Base-by-base conservation (phyloP, 2,888 invertebrate species). In the Nomada fucata region DNA sequence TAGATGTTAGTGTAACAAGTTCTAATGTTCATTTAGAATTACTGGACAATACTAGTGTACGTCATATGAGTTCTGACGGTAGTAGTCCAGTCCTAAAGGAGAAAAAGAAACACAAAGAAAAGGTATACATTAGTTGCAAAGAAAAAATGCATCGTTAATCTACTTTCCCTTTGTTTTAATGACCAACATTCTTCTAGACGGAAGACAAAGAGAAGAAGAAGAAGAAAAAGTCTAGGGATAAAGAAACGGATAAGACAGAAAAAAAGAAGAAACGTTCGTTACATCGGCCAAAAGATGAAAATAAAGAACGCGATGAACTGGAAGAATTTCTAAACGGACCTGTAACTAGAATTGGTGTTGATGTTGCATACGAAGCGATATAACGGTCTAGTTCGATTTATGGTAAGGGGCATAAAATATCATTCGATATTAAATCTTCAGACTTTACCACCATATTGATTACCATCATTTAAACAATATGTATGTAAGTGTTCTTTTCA, bases 261-360 rank as follows among this genome's bases (percentile, higher is more conserved):
- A 94, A 92, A 88, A 94, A 93, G 88, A 94, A 94, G 82, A 94
- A 94, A 83, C 92, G 94, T 50, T 92, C 93, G 9, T 81, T 87
- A 18, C 90, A 90, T 78, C 93, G 94, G 23, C 94, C 94, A 5
- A 92, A 93, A 85, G 94, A 94, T 74, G 94, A 94, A 88, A 94
- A 94, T 36, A 93, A 93, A 61, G 93, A 94, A 59, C 93, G 94
- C 20, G 95, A 95, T 85, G 96, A 96, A 89, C 91, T 96, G 52
- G 96, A 96, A 88, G 95, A 96, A 88, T 96, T 96, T 92, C 92
- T 96, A 10, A 96, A 95, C 91, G 95, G 95, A 80, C 91, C 94
- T 85, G 84, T 95, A 88, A 91, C 95, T 93, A 91, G 95, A 93
- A 92, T 95, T 87, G 90, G 92, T 92, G 92, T 94, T 92, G 94